Evolutionary conservation across 2,888 invertebrate genomes (phyloP).

Genomic region (Gymnoscelis rufifasciata): DNA sequence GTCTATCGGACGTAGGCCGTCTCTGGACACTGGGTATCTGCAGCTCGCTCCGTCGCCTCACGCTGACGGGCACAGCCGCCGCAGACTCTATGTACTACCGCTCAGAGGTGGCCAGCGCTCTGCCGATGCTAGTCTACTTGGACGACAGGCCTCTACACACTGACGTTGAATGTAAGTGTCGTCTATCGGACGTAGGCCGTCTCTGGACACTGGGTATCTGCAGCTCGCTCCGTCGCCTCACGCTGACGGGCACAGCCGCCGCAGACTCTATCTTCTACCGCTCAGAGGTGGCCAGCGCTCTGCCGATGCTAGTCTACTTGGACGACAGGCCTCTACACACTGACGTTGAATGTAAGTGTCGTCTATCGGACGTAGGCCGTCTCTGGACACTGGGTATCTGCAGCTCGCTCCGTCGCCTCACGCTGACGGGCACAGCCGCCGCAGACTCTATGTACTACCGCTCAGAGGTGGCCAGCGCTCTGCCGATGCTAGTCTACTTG

Average conservation of each 20-base stretch:
- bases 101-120: too few species aligned
- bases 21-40: too few species aligned
- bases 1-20: too few species aligned
- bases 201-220: constrained; percentile 69
- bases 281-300: constrained; percentile 44
- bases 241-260: constrained; percentile 50
- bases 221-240: constrained; percentile 53
- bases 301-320: constrained; percentile 60
- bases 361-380: background rate
- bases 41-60: too few species aligned
- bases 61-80: too few species aligned
- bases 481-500: constrained; percentile 58
- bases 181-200: constrained; percentile 50
- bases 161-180: background rate
- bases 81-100: too few species aligned
- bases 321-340: constrained; percentile 56
- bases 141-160: background rate
- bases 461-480: constrained; percentile 43
- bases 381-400: too few species aligned
- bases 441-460: too few species aligned
- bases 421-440: too few species aligned
- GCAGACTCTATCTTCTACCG: constrained; percentile 51
- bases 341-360: constrained; percentile 49
- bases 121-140: background rate
- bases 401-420: too few species aligned